Evolutionary conservation across 1,140 invertebrate species (phyloP), one percentile per base, ranked within the genome.

Genomic region (Lepidotrigona ventralis): DNA sequence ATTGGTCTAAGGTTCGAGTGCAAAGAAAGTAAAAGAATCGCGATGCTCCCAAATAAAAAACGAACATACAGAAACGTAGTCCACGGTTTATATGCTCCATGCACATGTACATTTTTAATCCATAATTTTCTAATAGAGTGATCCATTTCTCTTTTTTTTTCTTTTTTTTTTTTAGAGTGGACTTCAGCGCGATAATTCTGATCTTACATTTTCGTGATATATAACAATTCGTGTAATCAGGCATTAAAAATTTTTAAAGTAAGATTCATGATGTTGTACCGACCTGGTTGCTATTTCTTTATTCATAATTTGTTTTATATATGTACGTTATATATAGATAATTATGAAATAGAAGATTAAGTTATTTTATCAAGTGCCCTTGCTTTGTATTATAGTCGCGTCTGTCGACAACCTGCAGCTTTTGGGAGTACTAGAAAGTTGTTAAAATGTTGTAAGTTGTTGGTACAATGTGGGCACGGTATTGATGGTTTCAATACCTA

Each of bases 341-440:
- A 94, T 94, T 94, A 94, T 91, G 90, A 93, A 93, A 93, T 94
- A 94, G 93, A 92, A 90, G 89, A 93, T 92, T 94, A 94, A 94
- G 93, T 94, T 94, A 94, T 93, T 93, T 94, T 94, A 93, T 93
- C 92, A 94, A 94, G 93, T 94, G 93, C 91, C 93, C 93, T 94
- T 94, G 93, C 93, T 94, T 94, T 94, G 93, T 94, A 94, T 94
- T 92, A 94, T 94, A 94, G 91, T 93, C 91, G 92, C 91, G 86
- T 92, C 87, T 90, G 90, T 93, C 90, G 92, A 92, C 88, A 91
- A 92, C 92, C 90, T 88, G 92, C 92, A 93, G 90, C 91, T 94
- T 93, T 93, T 88, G 88, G 87, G 86, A 88, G 88, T 86, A 87
- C 86, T 71, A 91, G 87, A 91, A 81, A 89, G 88, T 92, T 92